phyloP scores from a whole-genome alignment of 2,888 invertebrate genomes.

The Dicyrtoma fusca region DNA sequence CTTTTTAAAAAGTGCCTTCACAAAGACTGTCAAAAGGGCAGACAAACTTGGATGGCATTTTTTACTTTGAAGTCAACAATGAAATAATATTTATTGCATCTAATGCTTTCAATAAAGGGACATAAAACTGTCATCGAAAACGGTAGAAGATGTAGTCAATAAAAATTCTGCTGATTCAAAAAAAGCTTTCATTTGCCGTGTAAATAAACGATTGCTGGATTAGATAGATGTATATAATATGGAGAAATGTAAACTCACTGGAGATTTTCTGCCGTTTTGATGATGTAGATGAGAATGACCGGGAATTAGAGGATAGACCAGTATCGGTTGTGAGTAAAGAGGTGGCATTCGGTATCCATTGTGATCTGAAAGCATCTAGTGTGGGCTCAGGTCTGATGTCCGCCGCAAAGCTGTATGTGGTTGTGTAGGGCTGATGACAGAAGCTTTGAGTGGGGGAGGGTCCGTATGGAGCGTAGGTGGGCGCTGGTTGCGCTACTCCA shows the following conservation, averaged over 20 bases:
- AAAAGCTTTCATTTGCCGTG: too few species aligned
- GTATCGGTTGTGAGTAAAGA: constrained; percentile 19
- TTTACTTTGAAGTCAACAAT: too few species aligned
- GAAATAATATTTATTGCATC: too few species aligned
- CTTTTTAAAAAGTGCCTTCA: too few species aligned
- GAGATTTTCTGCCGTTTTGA: constrained; percentile 31
- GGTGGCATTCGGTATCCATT: constrained; percentile 48
- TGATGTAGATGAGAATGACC: constrained; percentile 14
- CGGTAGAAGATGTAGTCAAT: too few species aligned
- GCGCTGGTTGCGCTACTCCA: constrained; percentile 59
- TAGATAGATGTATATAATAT: background rate
- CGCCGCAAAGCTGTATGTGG: constrained; percentile 81
- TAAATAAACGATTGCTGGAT: too few species aligned
- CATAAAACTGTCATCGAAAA: too few species aligned
- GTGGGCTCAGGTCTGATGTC: constrained; percentile 68
- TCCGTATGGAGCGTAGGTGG: constrained; percentile 59
- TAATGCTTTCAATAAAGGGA: too few species aligned
- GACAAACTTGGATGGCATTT: too few species aligned
- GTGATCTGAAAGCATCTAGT: constrained; percentile 59
- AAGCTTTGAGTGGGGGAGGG: constrained; percentile 51
- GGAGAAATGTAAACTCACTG: constrained; percentile 10
- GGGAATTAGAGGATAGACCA: constrained; percentile 25
- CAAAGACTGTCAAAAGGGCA: too few species aligned
- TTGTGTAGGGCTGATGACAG: constrained; percentile 66
- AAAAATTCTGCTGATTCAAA: too few species aligned